These are phyloP conservation scores for Cotesia congregata DNA, from an alignment of 2,888 invertebrate species.

Conservation along the genomic window DNA sequence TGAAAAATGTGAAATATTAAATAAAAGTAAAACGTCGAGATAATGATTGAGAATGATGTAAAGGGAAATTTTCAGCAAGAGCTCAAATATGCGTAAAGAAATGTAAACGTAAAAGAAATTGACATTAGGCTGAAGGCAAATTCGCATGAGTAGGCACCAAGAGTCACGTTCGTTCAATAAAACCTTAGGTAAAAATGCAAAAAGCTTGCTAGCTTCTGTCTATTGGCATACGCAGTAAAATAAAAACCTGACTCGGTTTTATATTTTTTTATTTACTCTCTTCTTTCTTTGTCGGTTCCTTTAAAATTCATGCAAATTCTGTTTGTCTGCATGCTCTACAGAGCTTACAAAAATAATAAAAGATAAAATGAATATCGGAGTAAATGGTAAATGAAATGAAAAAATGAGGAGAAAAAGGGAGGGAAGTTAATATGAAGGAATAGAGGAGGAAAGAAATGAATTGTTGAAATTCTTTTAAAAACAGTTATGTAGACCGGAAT, in stretches of 20 bases:
- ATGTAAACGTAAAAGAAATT: neutral
- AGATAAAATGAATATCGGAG: neutral
- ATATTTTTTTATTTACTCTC: neutral
- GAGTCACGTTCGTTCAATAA: constrained; percentile 1
- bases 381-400: neutral
- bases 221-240: neutral
- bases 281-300: neutral
- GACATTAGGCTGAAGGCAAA: neutral
- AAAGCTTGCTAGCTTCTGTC: neutral
- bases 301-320: neutral
- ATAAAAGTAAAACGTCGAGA: neutral
- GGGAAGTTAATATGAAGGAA: constrained; percentile 8
- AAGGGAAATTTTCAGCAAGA: neutral
- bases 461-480: neutral
- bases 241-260: constrained; percentile 1
- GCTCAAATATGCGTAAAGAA: neutral
- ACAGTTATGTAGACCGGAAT: constrained; percentile 32
- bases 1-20: neutral
- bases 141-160: neutral
- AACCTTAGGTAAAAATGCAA: neutral
- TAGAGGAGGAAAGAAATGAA: constrained; percentile 8
- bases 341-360: neutral
- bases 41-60: neutral
- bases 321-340: neutral
- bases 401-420: neutral